Base-by-base conservation (phyloP, 2,888 invertebrate genomes). In the Thalpophila matura region DNA sequence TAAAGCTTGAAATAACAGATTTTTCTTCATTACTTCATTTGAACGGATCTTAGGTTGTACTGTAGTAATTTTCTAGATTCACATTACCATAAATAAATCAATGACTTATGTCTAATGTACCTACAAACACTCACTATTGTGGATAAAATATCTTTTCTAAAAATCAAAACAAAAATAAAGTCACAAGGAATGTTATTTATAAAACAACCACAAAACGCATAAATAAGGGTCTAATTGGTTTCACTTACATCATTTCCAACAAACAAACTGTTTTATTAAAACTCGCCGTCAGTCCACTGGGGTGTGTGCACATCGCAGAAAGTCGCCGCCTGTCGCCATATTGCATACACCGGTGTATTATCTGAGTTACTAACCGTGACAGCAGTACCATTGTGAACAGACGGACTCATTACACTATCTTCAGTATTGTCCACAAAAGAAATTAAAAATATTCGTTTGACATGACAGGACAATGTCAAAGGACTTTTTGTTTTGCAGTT, bases 351-450 rank as follows among this genome's bases (percentile, higher is more conserved):
- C 59, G 26, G 29, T 33, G 40, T 72, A 82, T 79, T 79, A 82
- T 77, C 61, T 66, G 66, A 71, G 68, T 77, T 51, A 65, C 31
- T 18, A 61, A 68, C 74, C 70, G 68, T 74, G 68, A 71, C 81
- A 71, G 67, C 46, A 72, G 56, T 56, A 42, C 61, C 33, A 66
- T 77, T 77, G 74, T 74, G 55, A 59, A 45, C 50, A 63, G 63
- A 71, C 67, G 61, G 51, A 70, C 79, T 76, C 63, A 73, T 73
- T 79, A 76, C 49, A 67, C 72, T 72, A 74, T 72, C 75, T 72
- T 69, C 63, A 74, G 45, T 69, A 55, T 57, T 45, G 67, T 66
- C 37, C 62, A 74, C 69, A 68, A 74, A 71, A 61, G 26, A 31
- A 67, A 74, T 74, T 56, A 74, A 68, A 70, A 71, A 74, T 54